These are phyloP conservation scores for Sarcophaga caerulescens DNA, from an alignment of 2,888 invertebrate species.

Conservation along the genomic window DNA sequence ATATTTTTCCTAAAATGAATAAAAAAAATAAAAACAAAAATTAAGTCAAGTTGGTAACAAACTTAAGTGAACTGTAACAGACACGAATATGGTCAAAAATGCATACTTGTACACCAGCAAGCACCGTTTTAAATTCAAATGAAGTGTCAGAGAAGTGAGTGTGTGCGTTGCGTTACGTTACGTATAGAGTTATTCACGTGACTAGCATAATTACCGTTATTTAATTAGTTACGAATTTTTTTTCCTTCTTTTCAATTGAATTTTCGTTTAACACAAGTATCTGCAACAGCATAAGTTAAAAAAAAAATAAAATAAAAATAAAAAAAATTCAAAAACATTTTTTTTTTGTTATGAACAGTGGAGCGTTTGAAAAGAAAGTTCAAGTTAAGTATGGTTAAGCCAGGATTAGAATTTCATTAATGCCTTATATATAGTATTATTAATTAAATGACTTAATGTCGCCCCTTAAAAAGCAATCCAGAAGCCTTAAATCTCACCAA, in stretches of 20 bases:
- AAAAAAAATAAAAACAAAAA: constrained; percentile 22
- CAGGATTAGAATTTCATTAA: no score
- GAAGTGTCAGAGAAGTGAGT: not conserved
- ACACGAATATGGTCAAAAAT: constrained; percentile 38
- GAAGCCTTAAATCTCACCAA: no score
- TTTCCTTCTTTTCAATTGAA: constrained; percentile 1
- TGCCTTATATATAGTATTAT: no score
- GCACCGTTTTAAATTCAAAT: constrained; percentile 39
- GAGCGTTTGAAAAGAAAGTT: not conserved
- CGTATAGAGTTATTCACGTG: constrained; percentile 42
- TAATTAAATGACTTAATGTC: no score
- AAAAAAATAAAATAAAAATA: no score
- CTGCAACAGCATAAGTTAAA: not conserved
- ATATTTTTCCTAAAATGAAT: constrained; percentile 31
- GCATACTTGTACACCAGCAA: not conserved
- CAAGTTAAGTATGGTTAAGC: not conserved
- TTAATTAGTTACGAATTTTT: not conserved
- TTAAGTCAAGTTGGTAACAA: constrained; percentile 48
- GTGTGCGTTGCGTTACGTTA: not conserved
- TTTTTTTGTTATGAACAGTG: no score
- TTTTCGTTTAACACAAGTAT: not conserved
- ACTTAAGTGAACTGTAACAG: not conserved
- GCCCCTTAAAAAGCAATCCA: no score
- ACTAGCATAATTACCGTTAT: constrained; percentile 40
- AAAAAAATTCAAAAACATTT: no score